Base-by-base conservation (phyloP, 92 coral and sea anemone genomes). In the Zoanthus sociatus region DNA sequence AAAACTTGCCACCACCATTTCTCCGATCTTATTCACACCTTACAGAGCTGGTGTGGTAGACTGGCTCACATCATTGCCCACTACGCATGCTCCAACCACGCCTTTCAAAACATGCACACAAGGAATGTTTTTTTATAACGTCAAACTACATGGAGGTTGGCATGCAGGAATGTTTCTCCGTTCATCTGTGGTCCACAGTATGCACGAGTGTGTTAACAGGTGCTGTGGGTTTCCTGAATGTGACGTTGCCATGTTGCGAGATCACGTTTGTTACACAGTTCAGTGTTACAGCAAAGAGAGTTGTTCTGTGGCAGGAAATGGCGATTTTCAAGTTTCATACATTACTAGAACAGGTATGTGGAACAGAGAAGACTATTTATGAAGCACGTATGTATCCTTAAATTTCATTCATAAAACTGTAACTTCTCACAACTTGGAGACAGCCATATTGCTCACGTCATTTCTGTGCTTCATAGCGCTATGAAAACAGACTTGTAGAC, bases 101-200 rank as follows among this genome's bases (percentile, higher is more conserved):
- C 83, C 93, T 77, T 88, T 67, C 55, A 83, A 79, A 69, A 84
- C 82, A 77, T 94, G 98, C 78, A 90, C 95, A 4, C 94, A 92
- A 70, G 92, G 94, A 45, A 92, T 94, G 95, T 92, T 93, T 86
- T 94, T 94, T 90, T 96, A 96, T 54, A 90, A 93, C 61, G 99
- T 96, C 16, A 93, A 90, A 45, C 89, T 96, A 11, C 88, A 90
- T 16, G 95, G 98, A 21, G 98, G 99, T 30, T 87, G 92, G 92
- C 84, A 93, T 45, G 96, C 97, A 1, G 98, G 96, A 30, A 92
- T 84, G 58, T 87, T 95, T 50, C 94, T 93, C 42, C 89, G 88
- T 10, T 84, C 87, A 6, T 74, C 93, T 0, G 81, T 9, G 10
- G 96, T 89, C 12, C 69, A 51, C 16, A 68, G 85, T 66, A 93